Evolutionary conservation across 37 sponge, comb jelly and placozoan species (phyloP).

Genomic region (Amphimedon queenslandica): DNA sequence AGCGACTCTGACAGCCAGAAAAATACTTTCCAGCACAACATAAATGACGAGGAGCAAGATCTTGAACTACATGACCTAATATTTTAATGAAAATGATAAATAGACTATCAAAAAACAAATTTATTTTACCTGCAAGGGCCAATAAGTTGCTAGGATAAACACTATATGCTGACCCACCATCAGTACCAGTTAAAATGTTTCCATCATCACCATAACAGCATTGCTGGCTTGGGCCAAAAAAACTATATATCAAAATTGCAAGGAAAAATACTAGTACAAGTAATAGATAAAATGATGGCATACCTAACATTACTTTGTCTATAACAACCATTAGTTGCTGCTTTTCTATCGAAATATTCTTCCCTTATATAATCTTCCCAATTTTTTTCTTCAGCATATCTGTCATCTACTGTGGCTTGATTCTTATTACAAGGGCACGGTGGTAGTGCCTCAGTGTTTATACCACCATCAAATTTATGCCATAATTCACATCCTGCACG

Average conservation of each 20-base stretch:
- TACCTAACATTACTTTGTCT: neutral
- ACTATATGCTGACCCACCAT: conserved; percentile 24
- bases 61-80: conserved; percentile 16
- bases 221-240: conserved; percentile 35
- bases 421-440: neutral
- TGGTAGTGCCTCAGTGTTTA: neutral
- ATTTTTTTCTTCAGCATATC: neutral
- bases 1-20: conserved; percentile 23
- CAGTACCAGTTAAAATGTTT: conserved; percentile 23
- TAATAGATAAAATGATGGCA: too few species aligned
- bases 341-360: too few species aligned
- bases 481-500: neutral
- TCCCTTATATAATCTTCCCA: too few species aligned
- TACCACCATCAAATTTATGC: neutral
- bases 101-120: neutral
- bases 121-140: conserved; percentile 20
- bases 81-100: neutral
- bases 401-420: neutral
- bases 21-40: conserved; percentile 46
- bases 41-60: conserved; percentile 29
- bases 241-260: neutral
- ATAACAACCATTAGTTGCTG: neutral
- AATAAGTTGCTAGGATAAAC: neutral
- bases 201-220: conserved; percentile 51
- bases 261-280: neutral